A percentile compares a stretch with the other conserved stretches of the same genome.
Conservation (phyloP, 2,888 invertebrate genomes). For the Drosophila algonquin region DNA sequence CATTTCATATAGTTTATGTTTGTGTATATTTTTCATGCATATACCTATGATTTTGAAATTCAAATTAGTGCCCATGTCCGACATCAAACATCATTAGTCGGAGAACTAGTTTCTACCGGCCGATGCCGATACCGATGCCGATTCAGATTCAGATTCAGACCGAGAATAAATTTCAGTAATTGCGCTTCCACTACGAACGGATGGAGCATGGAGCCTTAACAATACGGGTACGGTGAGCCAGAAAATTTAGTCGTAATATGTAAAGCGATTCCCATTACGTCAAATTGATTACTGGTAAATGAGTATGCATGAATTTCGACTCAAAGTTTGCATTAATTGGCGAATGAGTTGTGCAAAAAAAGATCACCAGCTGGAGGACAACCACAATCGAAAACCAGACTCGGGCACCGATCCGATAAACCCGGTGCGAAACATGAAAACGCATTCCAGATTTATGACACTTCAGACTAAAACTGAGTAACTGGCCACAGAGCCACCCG, state of each 20-base stretch:
- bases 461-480: constrained; percentile 35
- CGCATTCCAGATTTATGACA: constrained; percentile 72
- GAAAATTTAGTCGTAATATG: constrained; percentile 51
- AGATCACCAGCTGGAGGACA: constrained; percentile 65
- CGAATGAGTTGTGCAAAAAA: constrained; percentile 23
- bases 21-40: constrained; percentile 25
- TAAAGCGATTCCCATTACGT: constrained; percentile 66
- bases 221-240: neutral
- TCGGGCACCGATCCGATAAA: constrained; percentile 5
- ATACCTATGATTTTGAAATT: constrained; percentile 32
- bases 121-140: neutral
- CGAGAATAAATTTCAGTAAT: constrained; percentile 40
- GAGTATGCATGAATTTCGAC: constrained; percentile 61
- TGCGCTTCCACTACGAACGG: constrained; percentile 20
- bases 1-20: constrained; percentile 26
- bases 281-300: constrained; percentile 73
- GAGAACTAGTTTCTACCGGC: constrained; percentile 30
- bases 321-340: constrained; percentile 65
- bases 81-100: constrained; percentile 30
- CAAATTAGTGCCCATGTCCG: constrained; percentile 27
- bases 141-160: neutral
- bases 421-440: constrained; percentile 15
- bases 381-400: constrained; percentile 71
- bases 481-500: neutral
- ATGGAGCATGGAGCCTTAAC: constrained; percentile 4